Evolutionary conservation across 2,888 invertebrate species (phyloP).

Genomic region (Drosophila cyrtoloma): DNA sequence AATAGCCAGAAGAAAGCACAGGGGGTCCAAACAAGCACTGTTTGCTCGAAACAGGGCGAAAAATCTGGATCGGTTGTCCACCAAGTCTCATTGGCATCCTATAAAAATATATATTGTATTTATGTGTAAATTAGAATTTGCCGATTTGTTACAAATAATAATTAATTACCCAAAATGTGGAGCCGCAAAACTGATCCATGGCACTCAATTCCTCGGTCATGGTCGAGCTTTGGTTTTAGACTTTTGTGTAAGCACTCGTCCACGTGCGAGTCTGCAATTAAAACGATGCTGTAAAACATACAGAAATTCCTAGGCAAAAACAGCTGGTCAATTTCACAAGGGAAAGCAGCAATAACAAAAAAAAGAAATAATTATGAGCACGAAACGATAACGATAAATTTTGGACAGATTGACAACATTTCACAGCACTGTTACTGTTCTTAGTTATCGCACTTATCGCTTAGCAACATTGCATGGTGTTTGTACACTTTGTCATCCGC

Average conservation of each 20-base stretch:
- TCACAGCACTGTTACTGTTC: slow-evolving; percentile 22
- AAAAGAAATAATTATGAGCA: not conserved
- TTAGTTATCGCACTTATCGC: slow-evolving; percentile 33
- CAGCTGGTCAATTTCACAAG: slow-evolving; percentile 49
- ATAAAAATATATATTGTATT: not conserved
- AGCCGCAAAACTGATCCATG: slow-evolving; percentile 92
- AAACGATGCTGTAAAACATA: slow-evolving; percentile 38
- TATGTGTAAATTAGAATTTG: not conserved
- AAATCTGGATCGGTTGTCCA: slow-evolving; percentile 93
- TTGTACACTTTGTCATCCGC: slow-evolving; percentile 8
- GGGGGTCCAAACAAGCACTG: slow-evolving; percentile 95
- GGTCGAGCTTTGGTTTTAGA: slow-evolving; percentile 26
- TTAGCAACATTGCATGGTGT: slow-evolving; percentile 21
- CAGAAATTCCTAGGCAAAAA: slow-evolving; percentile 32
- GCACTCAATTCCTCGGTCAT: slow-evolving; percentile 85
- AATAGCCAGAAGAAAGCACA: slow-evolving; percentile 93
- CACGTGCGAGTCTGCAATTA: slow-evolving; percentile 34
- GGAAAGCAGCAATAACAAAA: slow-evolving; percentile 39
- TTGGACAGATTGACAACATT: slow-evolving; percentile 1
- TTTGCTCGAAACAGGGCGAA: slow-evolving; percentile 96
- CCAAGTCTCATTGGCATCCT: slow-evolving; percentile 93
- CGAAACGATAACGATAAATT: slow-evolving; percentile 37
- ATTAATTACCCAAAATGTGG: slow-evolving; percentile 90
- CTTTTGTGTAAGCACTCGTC: slow-evolving; percentile 19
- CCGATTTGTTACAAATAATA: not conserved